Conservation (phyloP, 2,888 invertebrate genomes). For the Dasypogon diadema region DNA sequence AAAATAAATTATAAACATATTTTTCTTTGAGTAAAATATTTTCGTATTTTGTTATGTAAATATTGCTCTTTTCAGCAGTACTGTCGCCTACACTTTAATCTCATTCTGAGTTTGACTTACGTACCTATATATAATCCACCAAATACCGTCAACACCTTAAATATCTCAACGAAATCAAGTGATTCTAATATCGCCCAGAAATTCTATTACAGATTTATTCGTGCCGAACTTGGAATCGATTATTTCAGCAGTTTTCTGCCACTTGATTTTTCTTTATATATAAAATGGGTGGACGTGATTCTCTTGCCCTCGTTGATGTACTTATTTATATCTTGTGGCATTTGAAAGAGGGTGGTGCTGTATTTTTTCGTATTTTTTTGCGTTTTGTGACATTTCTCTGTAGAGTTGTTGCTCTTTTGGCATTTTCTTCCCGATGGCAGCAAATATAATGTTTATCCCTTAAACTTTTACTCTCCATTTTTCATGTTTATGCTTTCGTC, state of each 20-base stretch:
- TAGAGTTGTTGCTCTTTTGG: not conserved
- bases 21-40: too few relatives aligned
- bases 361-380: not conserved
- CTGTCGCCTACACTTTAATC: too few relatives aligned
- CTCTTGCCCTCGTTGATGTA: not conserved
- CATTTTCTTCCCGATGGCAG: not conserved
- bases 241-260: constrained; percentile 33
- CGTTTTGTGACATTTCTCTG: constrained; percentile 1
- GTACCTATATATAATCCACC: too few relatives aligned
- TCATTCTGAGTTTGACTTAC: too few relatives aligned
- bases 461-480: not conserved
- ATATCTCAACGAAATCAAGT: constrained; percentile 9
- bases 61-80: too few relatives aligned
- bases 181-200: not conserved
- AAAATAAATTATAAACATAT: too few relatives aligned
- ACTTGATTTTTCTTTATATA: not conserved
- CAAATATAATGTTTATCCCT: not conserved
- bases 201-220: constrained; percentile 15
- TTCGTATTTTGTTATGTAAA: too few relatives aligned
- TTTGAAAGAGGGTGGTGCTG: not conserved
- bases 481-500: too few relatives aligned
- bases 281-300: constrained; percentile 25
- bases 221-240: constrained; percentile 27
- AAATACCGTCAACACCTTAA: too few relatives aligned
- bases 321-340: not conserved